Conservation (phyloP, 2,797 vertebrate genomes). For the Taeniopygia guttata region DNA sequence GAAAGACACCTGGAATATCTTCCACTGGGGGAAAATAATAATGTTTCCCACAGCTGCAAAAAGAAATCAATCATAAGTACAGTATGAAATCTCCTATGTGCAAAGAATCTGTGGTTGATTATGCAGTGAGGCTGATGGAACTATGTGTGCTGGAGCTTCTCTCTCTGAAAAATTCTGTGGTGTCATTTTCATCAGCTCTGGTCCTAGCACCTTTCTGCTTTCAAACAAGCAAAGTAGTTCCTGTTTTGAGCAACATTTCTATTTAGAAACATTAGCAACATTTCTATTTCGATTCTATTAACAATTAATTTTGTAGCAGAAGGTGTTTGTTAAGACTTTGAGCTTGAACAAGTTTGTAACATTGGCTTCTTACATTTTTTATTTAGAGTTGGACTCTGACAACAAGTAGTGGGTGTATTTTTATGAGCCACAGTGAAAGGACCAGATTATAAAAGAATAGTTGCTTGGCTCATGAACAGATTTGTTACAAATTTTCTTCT, state of each 20-base stretch:
- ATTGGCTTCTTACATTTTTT: not conserved
- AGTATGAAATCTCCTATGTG: not conserved
- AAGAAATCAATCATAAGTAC: not conserved
- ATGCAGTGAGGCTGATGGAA: not conserved
- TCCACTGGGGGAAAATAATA: not conserved
- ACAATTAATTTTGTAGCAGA: not conserved
- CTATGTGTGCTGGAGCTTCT: not conserved
- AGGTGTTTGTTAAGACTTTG: not conserved
- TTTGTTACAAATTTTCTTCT: not conserved
- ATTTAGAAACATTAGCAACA: not conserved
- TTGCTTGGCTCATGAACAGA: not conserved
- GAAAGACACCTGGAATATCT: not conserved
- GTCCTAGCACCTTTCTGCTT: not conserved
- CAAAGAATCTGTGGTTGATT: not conserved
- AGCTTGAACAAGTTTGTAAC: not conserved
- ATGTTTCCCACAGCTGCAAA: not conserved
- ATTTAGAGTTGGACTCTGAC: not conserved
- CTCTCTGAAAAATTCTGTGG: too few species aligned
- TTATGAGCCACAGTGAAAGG: not conserved
- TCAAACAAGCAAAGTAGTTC: not conserved
- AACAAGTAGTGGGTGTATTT: not conserved
- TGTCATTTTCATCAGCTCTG: not conserved
- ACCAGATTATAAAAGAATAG: not conserved
- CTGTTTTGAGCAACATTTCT: not conserved
- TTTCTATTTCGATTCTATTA: not conserved